Conservation (phyloP, 1,140 invertebrate species). For the Euglossa dilemma region DNA sequence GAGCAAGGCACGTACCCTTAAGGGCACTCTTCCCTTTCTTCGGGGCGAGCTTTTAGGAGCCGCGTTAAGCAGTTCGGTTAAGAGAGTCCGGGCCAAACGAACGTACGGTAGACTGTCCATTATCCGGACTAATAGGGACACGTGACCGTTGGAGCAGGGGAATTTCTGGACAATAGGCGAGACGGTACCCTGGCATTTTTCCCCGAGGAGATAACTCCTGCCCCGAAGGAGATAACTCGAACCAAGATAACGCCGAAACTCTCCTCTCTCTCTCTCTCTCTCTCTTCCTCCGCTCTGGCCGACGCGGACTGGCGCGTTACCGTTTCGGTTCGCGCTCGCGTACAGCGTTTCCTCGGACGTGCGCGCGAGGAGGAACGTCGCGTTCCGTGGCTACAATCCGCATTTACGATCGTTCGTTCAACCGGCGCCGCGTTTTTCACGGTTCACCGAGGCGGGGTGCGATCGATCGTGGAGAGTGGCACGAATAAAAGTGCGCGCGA, state of each 20-base stretch:
- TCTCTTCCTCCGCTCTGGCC: too few species aligned
- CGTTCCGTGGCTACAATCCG: not conserved
- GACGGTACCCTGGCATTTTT: not conserved
- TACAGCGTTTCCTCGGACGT: not conserved
- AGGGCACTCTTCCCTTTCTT: not conserved
- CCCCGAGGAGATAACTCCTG: not conserved
- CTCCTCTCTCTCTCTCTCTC: too few species aligned
- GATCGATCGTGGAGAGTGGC: constrained; percentile 3
- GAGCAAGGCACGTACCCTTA: constrained; percentile 30
- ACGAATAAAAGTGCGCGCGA: not conserved
- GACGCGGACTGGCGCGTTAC: not conserved
- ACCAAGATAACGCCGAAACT: not conserved
- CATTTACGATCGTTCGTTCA: not conserved
- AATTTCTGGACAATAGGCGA: not conserved
- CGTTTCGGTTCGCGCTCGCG: not conserved
- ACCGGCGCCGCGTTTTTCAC: constrained; percentile 4
- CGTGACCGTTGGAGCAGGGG: not conserved
- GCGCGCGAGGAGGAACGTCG: not conserved
- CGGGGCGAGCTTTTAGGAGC: constrained; percentile 4
- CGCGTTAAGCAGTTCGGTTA: constrained; percentile 21
- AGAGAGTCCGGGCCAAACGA: not conserved
- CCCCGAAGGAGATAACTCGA: not conserved
- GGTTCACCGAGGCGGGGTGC: not conserved
- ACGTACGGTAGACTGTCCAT: not conserved
- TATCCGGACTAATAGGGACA: constrained; percentile 22